Evolutionary conservation across 2,113 vertebrate genomes (phyloP), one percentile per base, ranked within the genome.

Genomic region (Podarcis raffonei): DNA sequence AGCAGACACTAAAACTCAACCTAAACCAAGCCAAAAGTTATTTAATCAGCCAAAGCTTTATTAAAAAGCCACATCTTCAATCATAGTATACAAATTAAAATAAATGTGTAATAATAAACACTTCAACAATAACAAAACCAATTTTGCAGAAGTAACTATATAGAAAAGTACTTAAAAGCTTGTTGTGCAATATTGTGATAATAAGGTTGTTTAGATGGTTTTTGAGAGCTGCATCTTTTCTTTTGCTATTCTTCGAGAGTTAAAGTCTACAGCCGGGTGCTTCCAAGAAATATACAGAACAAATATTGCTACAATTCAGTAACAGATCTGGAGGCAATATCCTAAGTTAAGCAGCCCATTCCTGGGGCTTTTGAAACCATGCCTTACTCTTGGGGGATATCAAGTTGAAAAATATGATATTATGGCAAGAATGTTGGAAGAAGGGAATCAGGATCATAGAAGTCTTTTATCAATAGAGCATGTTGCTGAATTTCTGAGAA

Each of bases 351-450:
- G 32, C 4, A 79, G 7, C n/a, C 30, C 9, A 37, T 59, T 86
- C 82, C 71, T 79, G 8, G 13, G 82, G 1, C 66, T 77, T 81
- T n/a, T 78, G 27, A 81, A 89, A 71, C 77, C n/a, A 71, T 30
- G 32, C 48, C 25, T 89, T 69, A 35, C 59, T 71, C 74, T 22
- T 48, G 74, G 74, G 74, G 65, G 27, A 59, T 78, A 72, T 84
- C 22, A 71, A 66, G 62, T 37, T 53, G 57, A 88, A 76, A 85
- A 88, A 83, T 82, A 77, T 35, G 39, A 83, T 78, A 75, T 83
- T 59, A 82, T 59, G 75, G 74, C 59, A 78, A 57, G 74, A 79
- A 57, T 84, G 76, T 37, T 57, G 59, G 42, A 30, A 84, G 74
- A 57, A 78, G 48, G n/a, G n/a, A 68, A 78, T 71, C 48, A 48